These are phyloP conservation scores for Ursus arctos DNA, from an alignment of 2,113 vertebrate species.

Conservation along the genomic window DNA sequence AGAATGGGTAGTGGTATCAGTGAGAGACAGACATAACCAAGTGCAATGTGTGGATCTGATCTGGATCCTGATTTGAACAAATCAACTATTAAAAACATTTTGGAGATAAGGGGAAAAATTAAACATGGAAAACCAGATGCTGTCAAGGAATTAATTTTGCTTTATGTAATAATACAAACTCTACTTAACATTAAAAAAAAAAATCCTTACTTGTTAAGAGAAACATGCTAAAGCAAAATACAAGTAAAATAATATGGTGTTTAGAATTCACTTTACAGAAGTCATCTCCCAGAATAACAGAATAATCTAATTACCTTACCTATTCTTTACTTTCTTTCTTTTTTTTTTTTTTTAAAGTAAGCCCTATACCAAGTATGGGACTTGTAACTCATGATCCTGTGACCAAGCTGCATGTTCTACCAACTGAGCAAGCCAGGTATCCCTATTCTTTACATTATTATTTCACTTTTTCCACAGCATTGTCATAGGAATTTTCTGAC, in stretches of 20 bases:
- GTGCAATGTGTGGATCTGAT: background rate
- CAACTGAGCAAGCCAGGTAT: background rate
- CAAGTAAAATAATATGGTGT: background rate
- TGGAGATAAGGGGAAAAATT: conserved; percentile 1
- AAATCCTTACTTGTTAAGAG: background rate
- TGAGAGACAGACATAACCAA: background rate
- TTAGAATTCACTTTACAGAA: background rate
- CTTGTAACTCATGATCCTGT: background rate
- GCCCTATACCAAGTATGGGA: background rate
- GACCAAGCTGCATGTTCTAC: background rate
- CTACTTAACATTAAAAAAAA: background rate
- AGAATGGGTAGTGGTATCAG: background rate
- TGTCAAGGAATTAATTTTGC: background rate
- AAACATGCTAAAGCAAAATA: background rate
- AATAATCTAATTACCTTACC: background rate
- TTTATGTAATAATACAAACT: background rate
- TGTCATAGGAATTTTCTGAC: background rate
- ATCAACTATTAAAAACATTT: background rate
- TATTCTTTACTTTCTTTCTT: background rate
- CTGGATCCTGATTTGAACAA: conserved; percentile 26
- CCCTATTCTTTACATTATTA: background rate
- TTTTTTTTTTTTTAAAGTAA: background rate
- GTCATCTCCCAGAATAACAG: background rate
- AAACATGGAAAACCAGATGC: background rate
- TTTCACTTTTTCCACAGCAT: conserved; percentile 1